phyloP scores from a whole-genome alignment of 2,888 invertebrate species.

The Standfussiana lucernea region DNA sequence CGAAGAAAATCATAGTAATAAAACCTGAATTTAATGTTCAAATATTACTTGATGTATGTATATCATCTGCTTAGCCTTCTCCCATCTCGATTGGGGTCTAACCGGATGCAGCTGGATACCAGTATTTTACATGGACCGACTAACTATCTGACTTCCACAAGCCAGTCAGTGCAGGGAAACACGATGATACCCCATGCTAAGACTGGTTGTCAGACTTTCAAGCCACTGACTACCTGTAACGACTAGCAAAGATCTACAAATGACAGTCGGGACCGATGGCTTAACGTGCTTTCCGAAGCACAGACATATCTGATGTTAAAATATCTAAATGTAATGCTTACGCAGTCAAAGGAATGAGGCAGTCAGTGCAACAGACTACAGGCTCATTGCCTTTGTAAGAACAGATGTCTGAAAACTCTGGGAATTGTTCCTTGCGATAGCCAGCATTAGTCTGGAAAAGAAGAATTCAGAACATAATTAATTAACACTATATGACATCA shows the following conservation, averaged over 20 bases:
- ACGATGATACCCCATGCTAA: background rate
- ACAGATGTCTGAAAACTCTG: conserved; percentile 48
- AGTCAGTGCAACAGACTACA: conserved; percentile 61
- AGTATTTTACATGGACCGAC: no score
- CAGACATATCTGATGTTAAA: background rate
- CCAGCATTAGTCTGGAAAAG: conserved; percentile 44
- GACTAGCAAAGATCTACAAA: no score
- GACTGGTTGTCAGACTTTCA: background rate
- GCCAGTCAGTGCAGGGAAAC: background rate
- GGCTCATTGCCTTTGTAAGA: conserved; percentile 38
- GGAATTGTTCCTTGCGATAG: background rate
- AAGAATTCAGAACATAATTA: background rate
- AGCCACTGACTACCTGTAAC: no score
- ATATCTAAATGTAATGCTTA: conserved; percentile 16
- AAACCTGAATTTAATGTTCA: no score
- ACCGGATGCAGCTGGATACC: no score
- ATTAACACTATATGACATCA: background rate
- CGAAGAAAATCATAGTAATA: no score
- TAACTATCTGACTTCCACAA: background rate
- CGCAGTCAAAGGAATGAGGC: conserved; percentile 23
- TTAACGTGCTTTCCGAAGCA: no score
- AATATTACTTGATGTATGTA: no score
- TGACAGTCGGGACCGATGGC: no score
- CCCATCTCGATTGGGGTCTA: no score
- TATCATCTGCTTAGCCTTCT: no score